A percentile compares a stretch with the other conserved stretches of the same genome.
Conservation (phyloP, 1,140 invertebrate species). For the Drosophila sp. region DNA sequence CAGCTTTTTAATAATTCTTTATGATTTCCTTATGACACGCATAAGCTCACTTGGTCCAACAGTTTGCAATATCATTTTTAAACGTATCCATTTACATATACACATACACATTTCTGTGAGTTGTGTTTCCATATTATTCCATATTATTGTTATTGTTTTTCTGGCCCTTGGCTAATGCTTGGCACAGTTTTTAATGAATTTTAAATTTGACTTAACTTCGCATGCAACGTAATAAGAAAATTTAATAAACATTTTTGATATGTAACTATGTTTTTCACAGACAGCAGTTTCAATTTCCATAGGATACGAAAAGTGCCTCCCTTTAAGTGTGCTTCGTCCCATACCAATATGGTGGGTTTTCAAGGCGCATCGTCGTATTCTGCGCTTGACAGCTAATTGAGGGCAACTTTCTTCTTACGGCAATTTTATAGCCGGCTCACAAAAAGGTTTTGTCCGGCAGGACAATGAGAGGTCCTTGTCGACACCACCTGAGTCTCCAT, state of each 20-base stretch:
- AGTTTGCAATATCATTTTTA: conserved; percentile 52
- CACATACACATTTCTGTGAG: not conserved
- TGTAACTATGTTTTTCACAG: conserved; percentile 45
- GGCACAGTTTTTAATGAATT: conserved; percentile 72
- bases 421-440: conserved; percentile 65
- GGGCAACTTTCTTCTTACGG: conserved; percentile 51
- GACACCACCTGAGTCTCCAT: conserved; percentile 57
- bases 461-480: conserved; percentile 33
- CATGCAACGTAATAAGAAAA: conserved; percentile 30
- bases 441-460: conserved; percentile 54
- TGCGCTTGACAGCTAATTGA: conserved; percentile 76
- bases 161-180: conserved; percentile 58
- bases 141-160: conserved; percentile 16
- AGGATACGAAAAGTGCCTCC: conserved; percentile 9
- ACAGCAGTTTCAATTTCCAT: conserved; percentile 48
- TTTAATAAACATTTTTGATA: conserved; percentile 63
- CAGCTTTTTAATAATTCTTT: conserved; percentile 56
- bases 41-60: conserved; percentile 27
- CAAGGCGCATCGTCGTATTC: conserved; percentile 22
- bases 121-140: conserved; percentile 9
- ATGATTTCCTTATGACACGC: conserved; percentile 58
- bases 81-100: conserved; percentile 5
- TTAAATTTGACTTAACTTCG: conserved; percentile 61
- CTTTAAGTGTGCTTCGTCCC: not conserved
- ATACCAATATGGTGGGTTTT: not conserved